phyloP scores from a whole-genome alignment of 2,113 vertebrate genomes.

The Clarias gariepinus region DNA sequence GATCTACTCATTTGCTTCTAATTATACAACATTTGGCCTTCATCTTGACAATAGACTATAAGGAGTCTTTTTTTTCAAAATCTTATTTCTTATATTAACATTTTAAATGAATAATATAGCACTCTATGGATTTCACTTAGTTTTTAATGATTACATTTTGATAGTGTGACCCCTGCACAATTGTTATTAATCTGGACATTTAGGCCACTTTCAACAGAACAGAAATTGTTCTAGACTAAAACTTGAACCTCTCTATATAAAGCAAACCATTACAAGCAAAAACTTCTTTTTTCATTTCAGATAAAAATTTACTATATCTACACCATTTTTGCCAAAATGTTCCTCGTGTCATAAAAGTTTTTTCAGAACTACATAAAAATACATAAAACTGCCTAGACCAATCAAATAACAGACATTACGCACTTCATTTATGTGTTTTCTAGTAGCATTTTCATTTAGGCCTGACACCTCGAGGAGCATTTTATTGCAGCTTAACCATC shows the following conservation, averaged over 20 bases:
- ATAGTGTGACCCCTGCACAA: neutral
- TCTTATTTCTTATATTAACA: neutral
- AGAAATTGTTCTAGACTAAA: neutral
- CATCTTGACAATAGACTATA: neutral
- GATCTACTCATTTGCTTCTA: neutral
- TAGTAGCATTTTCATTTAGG: neutral
- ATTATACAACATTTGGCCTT: neutral
- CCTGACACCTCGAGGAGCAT: neutral
- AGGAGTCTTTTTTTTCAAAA: neutral
- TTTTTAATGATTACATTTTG: too few species aligned
- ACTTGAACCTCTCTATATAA: neutral
- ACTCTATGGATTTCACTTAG: neutral
- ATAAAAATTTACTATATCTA: neutral
- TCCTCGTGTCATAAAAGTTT: neutral
- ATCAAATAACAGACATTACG: neutral
- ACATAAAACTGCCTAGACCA: neutral
- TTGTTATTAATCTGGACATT: neutral
- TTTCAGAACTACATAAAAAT: neutral
- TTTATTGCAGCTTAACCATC: too few species aligned
- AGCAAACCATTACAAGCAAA: neutral
- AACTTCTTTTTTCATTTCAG: neutral
- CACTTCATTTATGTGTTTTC: neutral
- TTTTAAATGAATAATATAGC: neutral
- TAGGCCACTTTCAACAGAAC: neutral
- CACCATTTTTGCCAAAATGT: neutral